These are phyloP conservation scores for Lathronympha strigana DNA, from an alignment of 2,888 invertebrate species.

Conservation along the genomic window DNA sequence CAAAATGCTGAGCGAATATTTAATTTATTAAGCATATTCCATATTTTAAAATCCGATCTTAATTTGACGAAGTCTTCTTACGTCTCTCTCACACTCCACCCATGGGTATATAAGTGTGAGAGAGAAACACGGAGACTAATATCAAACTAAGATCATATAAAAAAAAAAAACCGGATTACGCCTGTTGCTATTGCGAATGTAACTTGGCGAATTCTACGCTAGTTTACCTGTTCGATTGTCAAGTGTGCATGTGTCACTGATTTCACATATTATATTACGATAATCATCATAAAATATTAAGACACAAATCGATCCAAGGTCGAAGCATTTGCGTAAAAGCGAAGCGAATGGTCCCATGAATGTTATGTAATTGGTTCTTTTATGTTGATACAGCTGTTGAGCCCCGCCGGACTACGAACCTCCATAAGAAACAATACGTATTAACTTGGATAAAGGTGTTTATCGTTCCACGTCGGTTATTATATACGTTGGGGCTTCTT, in stretches of 20 bases:
- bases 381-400: constrained; percentile 64
- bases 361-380: constrained; percentile 51
- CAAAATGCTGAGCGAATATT: constrained; percentile 25
- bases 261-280: constrained; percentile 10
- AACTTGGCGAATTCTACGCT: constrained; percentile 18
- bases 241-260: constrained; percentile 14
- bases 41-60: neutral
- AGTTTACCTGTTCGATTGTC: constrained; percentile 20
- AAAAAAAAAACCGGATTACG: neutral
- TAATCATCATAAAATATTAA: constrained; percentile 17
- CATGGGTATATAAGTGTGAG: neutral
- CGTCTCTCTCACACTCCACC: no score
- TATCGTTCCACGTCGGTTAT: constrained; percentile 59
- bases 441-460: constrained; percentile 64
- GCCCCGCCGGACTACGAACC: constrained; percentile 53
- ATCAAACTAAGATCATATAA: neutral
- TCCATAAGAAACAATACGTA: constrained; percentile 67
- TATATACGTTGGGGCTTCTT: neutral
- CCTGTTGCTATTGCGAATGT: constrained; percentile 5
- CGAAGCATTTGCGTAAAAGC: constrained; percentile 16
- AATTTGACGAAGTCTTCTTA: neutral
- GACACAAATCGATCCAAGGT: constrained; percentile 18
- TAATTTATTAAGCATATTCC: neutral
- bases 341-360: constrained; percentile 38
- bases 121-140: neutral